These are phyloP conservation scores for Trachops cirrhosus DNA, from an alignment of 2,797 vertebrate species.

Conservation along the genomic window DNA sequence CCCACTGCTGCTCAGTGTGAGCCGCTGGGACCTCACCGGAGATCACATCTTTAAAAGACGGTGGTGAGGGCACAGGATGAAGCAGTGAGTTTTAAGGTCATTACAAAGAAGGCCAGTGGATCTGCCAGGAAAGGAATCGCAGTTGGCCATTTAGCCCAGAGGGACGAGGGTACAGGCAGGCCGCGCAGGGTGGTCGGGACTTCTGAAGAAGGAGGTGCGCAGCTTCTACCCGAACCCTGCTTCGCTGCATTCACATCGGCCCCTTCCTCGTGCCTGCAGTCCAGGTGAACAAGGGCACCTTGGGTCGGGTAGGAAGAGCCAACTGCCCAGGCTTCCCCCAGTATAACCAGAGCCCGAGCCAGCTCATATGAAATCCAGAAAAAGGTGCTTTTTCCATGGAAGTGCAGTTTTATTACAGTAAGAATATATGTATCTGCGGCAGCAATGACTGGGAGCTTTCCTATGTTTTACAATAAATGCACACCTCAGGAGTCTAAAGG, in stretches of 20 bases:
- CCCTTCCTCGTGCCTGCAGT: no score
- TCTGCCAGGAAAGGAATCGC: not conserved
- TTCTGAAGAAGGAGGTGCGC: not conserved
- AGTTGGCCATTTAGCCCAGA: rapidly evolving
- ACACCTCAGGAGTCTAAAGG: not conserved
- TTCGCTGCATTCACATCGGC: rapidly evolving
- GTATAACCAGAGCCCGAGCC: not conserved
- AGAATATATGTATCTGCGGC: no score
- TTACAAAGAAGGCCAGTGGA: not conserved
- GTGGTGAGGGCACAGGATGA: not conserved
- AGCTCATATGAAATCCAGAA: not conserved
- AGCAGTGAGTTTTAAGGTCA: not conserved
- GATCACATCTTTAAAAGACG: not conserved
- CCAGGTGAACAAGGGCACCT: not conserved
- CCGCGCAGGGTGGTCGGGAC: not conserved
- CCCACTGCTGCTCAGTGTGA: not conserved
- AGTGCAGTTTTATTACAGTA: not conserved
- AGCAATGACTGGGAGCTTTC: not conserved
- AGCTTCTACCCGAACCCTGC: not conserved
- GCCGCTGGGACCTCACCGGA: not conserved
- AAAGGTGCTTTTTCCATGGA: not conserved
- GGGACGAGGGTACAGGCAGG: not conserved
- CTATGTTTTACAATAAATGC: not conserved
- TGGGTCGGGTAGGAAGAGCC: not conserved
- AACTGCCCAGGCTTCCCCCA: not conserved